phyloP scores from a whole-genome alignment of 2,797 vertebrate genomes.

The Clangula hyemalis region DNA sequence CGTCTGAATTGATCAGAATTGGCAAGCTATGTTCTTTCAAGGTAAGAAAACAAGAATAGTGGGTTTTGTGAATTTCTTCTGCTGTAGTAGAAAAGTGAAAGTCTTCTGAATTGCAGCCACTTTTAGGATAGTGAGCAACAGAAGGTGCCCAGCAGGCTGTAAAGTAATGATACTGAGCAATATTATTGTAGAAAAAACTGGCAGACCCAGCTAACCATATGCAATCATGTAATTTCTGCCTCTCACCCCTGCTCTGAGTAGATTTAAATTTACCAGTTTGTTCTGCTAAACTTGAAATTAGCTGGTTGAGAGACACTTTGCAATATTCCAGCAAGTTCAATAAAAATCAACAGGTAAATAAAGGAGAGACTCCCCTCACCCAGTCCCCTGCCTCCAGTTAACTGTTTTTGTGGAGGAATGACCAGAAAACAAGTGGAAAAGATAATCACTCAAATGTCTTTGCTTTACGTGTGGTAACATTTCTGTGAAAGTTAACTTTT shows the following conservation, averaged over 20 bases:
- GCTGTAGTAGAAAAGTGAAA: background rate
- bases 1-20: background rate
- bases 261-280: background rate
- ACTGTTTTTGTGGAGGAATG: background rate
- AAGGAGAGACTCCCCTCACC: background rate
- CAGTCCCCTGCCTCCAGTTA: background rate
- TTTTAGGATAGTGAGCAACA: background rate
- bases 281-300: constrained; percentile 12
- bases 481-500: background rate
- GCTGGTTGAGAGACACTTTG: no score
- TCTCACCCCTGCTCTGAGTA: background rate
- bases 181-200: constrained; percentile 32
- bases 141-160: constrained; percentile 58
- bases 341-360: background rate
- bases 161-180: constrained; percentile 9
- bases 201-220: constrained; percentile 32
- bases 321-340: background rate
- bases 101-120: background rate
- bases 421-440: background rate
- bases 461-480: background rate
- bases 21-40: background rate
- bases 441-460: background rate
- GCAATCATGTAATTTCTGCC: constrained; percentile 3
- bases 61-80: background rate
- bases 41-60: background rate